A percentile compares a stretch with the other conserved stretches of the same genome.
Conservation (phyloP, 2,797 vertebrate species). For the Acridotheres tristis region DNA sequence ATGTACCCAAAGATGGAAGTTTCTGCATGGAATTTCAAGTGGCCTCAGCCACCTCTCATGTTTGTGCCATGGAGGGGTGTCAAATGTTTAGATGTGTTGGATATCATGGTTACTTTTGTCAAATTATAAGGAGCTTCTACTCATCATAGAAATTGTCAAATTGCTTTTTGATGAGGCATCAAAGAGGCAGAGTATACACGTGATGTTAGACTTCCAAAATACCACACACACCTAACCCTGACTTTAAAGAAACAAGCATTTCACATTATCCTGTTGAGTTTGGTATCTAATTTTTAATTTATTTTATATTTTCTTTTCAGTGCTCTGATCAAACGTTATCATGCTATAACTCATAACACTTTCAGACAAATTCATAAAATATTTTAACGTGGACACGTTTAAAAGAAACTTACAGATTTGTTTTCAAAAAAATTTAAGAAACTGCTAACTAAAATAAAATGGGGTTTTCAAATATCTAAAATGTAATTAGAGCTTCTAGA, state of each 20-base stretch:
- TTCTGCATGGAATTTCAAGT: not conserved
- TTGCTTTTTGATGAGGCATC: not conserved
- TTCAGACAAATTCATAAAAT: not conserved
- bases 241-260: not conserved
- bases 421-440: not conserved
- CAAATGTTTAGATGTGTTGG: not conserved
- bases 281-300: not conserved
- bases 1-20: not conserved
- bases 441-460: not conserved
- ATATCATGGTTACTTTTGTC: not conserved
- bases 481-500: not conserved
- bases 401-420: not conserved
- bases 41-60: not conserved
- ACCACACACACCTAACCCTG: accelerated
- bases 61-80: not conserved
- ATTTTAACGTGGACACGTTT: not conserved
- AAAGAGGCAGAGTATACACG: not conserved
- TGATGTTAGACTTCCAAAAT: not conserved
- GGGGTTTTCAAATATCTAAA: not conserved
- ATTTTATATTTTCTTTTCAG: not conserved
- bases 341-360: not conserved
- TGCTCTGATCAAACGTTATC: not conserved
- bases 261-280: not conserved
- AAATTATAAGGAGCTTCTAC: not conserved
- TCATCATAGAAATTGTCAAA: not conserved